phyloP scores from a whole-genome alignment of 1,140 invertebrate species.

The Zaprionus tsacasi region DNA sequence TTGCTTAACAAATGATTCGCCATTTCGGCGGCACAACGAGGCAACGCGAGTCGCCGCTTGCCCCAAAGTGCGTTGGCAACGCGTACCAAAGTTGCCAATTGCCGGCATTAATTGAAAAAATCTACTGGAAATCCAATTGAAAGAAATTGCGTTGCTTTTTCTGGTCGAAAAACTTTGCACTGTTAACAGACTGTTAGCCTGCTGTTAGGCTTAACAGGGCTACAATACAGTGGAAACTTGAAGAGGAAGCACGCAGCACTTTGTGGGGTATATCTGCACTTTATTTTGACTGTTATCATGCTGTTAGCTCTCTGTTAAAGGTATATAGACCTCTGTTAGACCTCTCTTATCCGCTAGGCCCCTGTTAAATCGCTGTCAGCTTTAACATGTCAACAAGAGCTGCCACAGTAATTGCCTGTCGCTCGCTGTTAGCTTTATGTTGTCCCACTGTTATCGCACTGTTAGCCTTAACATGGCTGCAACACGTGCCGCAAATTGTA shows the following conservation, averaged over 20 bases:
- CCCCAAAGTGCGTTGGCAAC: constrained; percentile 51
- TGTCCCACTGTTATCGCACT: constrained; percentile 3
- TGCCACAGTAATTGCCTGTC: background rate
- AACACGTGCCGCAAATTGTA: constrained; percentile 33
- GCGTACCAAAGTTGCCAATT: constrained; percentile 15
- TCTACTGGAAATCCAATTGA: constrained; percentile 24
- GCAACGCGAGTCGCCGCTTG: constrained; percentile 17
- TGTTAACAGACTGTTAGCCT: background rate
- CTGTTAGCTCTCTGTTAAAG: too few species aligned
- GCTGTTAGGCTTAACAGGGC: background rate
- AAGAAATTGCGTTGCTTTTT: background rate
- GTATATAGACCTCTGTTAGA: too few species aligned
- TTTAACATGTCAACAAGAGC: constrained; percentile 4
- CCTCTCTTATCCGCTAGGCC: too few species aligned
- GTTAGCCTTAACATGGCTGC: constrained; percentile 18
- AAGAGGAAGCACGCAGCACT: too few species aligned
- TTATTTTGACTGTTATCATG: too few species aligned
- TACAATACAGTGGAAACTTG: constrained; percentile 17
- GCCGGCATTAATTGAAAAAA: constrained; percentile 71
- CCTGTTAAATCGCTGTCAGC: constrained; percentile 23
- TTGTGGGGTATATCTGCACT: too few species aligned
- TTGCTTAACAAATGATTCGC: constrained; percentile 75
- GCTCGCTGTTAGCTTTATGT: background rate
- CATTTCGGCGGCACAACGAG: constrained; percentile 51
- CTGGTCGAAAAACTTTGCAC: background rate